Conservation (phyloP, 2,797 vertebrate genomes). For the Agapornis canus region DNA sequence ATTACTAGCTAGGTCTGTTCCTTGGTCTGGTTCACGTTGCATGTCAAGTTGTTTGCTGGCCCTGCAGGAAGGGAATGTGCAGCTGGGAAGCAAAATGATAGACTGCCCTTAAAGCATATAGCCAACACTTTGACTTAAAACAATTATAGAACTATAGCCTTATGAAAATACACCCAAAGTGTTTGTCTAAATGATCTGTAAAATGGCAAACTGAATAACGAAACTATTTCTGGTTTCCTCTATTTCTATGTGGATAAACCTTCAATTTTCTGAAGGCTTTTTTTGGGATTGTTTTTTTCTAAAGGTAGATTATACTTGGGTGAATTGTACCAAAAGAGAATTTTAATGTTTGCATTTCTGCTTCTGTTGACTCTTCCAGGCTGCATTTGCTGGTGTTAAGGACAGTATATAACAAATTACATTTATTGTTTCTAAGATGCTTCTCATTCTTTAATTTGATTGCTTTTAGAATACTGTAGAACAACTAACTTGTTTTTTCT, state of each 20-base stretch:
- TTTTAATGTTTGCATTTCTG: not conserved
- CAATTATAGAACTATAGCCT: not conserved
- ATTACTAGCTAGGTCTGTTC: not conserved
- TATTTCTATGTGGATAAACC: not conserved
- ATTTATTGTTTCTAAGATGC: not conserved
- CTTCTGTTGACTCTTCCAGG: conserved; percentile 14
- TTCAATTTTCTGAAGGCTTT: not conserved
- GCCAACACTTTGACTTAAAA: not conserved
- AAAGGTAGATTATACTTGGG: not conserved
- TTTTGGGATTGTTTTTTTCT: not conserved
- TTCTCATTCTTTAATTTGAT: not conserved
- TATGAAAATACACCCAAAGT: not conserved
- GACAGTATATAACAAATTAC: not conserved
- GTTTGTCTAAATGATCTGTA: not conserved
- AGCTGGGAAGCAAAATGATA: not conserved
- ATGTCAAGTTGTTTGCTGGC: not conserved
- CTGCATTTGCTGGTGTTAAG: not conserved
- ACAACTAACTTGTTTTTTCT: not conserved
- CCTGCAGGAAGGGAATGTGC: not conserved
- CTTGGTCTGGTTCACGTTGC: not conserved
- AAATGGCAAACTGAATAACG: not conserved
- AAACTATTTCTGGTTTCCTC: not conserved
- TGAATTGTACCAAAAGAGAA: not conserved
- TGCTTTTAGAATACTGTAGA: not conserved
- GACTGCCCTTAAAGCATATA: not conserved